Evolutionary conservation across 2,888 invertebrate species (phyloP).

Genomic region (Phoenoteleia sp.): DNA sequence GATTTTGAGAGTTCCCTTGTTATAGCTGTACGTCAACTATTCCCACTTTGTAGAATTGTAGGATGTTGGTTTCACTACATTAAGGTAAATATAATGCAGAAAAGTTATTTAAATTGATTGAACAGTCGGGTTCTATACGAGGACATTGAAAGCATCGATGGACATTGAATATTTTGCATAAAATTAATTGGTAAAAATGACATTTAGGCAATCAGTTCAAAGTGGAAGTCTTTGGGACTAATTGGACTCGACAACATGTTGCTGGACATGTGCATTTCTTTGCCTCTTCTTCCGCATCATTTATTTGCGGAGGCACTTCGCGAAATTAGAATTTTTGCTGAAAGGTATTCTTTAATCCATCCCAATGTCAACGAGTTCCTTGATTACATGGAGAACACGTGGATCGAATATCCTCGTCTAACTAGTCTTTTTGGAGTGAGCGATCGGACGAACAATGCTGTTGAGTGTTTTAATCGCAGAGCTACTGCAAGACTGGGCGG

Average conservation of each 20-base stretch:
- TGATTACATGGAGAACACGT: not conserved
- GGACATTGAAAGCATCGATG: too few relatives aligned
- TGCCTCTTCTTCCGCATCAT: not conserved
- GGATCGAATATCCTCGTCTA: not conserved
- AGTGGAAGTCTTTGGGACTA: not conserved
- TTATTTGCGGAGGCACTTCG: not conserved
- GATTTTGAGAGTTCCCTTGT: not conserved
- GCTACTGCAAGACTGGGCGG: not conserved
- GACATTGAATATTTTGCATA: too few relatives aligned
- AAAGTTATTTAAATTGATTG: not conserved
- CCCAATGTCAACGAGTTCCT: too few relatives aligned
- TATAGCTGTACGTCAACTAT: not conserved
- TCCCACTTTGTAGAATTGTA: not conserved
- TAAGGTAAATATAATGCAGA: not conserved
- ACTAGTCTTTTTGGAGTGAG: not conserved
- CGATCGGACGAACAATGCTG: not conserved
- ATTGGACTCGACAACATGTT: not conserved
- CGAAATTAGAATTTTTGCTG: too few relatives aligned
- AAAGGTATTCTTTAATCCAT: too few relatives aligned
- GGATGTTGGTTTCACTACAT: slow-evolving; percentile 10
- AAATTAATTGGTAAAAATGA: too few relatives aligned
- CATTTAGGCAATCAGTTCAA: not conserved
- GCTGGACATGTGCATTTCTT: not conserved
- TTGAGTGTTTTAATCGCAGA: not conserved
- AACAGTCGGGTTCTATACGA: too few relatives aligned